phyloP scores from a whole-genome alignment of 2,113 vertebrate species.

The Illadopsis cleaveri region DNA sequence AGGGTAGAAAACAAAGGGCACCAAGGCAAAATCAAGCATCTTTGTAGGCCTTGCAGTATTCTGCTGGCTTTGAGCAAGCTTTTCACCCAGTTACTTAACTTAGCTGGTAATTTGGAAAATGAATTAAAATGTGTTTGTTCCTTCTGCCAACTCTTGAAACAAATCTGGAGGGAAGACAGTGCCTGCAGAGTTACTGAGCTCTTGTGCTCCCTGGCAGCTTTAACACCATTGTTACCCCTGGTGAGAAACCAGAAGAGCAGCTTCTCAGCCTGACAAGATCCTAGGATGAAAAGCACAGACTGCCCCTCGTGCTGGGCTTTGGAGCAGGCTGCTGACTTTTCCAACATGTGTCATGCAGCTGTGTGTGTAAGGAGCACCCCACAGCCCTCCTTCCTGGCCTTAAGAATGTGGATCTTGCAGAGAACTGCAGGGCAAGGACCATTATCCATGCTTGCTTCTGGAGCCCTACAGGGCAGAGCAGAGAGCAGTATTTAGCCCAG shows the following conservation, averaged over 20 bases:
- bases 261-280: background rate
- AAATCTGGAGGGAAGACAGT: background rate
- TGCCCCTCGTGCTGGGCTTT: background rate
- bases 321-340: background rate
- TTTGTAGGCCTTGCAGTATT: background rate
- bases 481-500: background rate
- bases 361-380: background rate
- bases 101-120: background rate
- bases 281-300: background rate
- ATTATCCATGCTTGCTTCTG: background rate
- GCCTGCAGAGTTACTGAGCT: background rate
- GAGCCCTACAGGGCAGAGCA: background rate
- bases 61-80: background rate
- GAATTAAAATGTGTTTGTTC: background rate
- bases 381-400: background rate
- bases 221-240: background rate
- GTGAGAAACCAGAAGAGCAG: background rate
- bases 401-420: rapidly evolving
- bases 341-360: background rate
- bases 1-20: background rate
- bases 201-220: background rate
- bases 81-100: background rate
- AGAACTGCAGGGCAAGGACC: background rate
- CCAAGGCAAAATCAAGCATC: background rate
- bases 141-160: background rate